Evolutionary conservation across 2,797 vertebrate species (phyloP).

Genomic region (Chelmon rostratus): DNA sequence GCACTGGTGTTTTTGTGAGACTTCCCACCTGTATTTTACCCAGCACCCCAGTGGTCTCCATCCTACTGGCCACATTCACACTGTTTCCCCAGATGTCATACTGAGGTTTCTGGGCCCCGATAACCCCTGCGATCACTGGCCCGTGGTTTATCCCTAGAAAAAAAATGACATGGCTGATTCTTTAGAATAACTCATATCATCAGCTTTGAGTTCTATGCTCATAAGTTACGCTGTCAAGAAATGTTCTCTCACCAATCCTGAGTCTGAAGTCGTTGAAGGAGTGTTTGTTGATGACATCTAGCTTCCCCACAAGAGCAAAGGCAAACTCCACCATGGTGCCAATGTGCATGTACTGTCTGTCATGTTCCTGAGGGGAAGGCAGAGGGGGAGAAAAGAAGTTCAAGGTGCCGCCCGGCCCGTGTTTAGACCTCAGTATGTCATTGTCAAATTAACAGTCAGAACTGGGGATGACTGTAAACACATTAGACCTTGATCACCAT

Average conservation of each 20-base stretch:
- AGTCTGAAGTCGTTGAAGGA: constrained; percentile 98
- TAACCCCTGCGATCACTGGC: constrained; percentile 97
- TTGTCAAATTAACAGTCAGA: background rate
- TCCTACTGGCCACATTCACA: constrained; percentile 97
- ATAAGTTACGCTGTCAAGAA: too few species aligned
- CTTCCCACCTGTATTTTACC: constrained; percentile 94
- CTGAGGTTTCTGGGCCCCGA: constrained; percentile 98
- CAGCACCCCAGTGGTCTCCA: constrained; percentile 97
- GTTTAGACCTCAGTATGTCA: background rate
- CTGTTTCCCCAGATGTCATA: constrained; percentile 99
- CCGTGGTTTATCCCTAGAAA: constrained; percentile 95
- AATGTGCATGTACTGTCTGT: constrained; percentile 97
- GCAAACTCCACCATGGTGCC: constrained; percentile 99
- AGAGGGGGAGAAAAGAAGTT: constrained; percentile 7
- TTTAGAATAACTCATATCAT: background rate
- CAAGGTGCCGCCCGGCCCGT: background rate
- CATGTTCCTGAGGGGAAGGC: constrained; percentile 88
- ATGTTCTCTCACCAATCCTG: constrained; percentile 90
- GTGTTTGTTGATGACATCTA: constrained; percentile 98
- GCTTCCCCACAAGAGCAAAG: constrained; percentile 94
- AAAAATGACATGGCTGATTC: background rate
- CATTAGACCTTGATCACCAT: background rate
- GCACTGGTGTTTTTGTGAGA: background rate
- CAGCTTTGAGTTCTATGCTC: background rate
- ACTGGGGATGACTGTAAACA: background rate